phyloP scores from a whole-genome alignment of 2,797 vertebrate species.

The Psittacula derbiana region DNA sequence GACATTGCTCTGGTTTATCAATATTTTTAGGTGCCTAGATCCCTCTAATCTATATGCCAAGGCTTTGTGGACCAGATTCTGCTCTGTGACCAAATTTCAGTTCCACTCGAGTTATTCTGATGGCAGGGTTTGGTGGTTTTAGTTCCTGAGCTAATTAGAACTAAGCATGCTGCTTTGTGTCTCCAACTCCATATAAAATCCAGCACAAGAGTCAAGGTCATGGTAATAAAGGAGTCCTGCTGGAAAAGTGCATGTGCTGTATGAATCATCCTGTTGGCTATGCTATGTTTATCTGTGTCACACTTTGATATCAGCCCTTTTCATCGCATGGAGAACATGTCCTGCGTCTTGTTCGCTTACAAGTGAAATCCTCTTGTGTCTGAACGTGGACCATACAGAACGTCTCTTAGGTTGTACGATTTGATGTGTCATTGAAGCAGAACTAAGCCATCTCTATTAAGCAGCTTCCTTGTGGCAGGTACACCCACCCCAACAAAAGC shows the following conservation, averaged over 20 bases:
- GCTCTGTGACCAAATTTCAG: not conserved
- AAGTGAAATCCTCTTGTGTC: not conserved
- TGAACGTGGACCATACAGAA: accelerated
- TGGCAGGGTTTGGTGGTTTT: not conserved
- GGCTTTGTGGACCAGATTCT: not conserved
- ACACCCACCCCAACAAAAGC: not conserved
- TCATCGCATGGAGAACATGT: not conserved
- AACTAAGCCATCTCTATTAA: not conserved
- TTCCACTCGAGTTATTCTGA: not conserved
- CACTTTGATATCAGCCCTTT: not conserved
- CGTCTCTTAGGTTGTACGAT: not conserved
- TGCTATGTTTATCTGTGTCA: conserved; percentile 1
- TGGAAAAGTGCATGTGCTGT: not conserved
- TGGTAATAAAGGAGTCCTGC: not conserved
- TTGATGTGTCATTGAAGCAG: not conserved
- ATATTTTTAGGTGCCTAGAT: not conserved
- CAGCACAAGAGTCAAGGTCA: not conserved
- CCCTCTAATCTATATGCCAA: not conserved
- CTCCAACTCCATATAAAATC: not conserved
- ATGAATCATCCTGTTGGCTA: not conserved
- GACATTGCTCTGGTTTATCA: not conserved
- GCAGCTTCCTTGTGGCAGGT: not conserved
- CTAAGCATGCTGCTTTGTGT: not conserved
- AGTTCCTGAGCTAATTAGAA: not conserved
- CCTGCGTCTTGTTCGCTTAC: not conserved